These are phyloP conservation scores for Ctena decussata DNA, from an alignment of 2,888 invertebrate species.

Conservation along the genomic window DNA sequence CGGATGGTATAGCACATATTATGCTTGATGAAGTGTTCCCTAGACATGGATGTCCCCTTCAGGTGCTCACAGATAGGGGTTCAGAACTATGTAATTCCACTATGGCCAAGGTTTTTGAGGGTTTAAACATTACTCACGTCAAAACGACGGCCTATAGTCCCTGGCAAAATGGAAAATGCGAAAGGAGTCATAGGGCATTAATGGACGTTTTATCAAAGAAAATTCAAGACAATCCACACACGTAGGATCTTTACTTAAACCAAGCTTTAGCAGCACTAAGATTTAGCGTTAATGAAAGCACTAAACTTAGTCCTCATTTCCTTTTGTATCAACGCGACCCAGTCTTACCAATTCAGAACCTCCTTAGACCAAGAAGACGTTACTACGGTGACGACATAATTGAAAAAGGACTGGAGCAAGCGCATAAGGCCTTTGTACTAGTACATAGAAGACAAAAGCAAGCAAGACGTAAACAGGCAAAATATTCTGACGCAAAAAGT, in stretches of 20 bases:
- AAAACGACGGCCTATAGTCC: slow-evolving; percentile 11
- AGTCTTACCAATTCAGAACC: slow-evolving; percentile 37
- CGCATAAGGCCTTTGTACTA: slow-evolving; percentile 26
- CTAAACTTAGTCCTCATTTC: slow-evolving; percentile 26
- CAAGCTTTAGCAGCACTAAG: slow-evolving; percentile 50
- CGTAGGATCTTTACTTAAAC: slow-evolving; percentile 56
- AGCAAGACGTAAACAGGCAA: slow-evolving; percentile 24
- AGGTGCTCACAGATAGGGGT: slow-evolving; percentile 43
- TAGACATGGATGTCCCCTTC: background rate
- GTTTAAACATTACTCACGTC: slow-evolving; percentile 37
- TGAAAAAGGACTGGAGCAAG: background rate
- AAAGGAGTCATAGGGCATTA: slow-evolving; percentile 41
- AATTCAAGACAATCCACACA: slow-evolving; percentile 16
- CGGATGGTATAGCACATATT: slow-evolving; percentile 2
- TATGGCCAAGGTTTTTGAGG: slow-evolving; percentile 20
- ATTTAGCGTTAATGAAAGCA: slow-evolving; percentile 41
- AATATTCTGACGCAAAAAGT: slow-evolving; percentile 15
- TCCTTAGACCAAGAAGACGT: slow-evolving; percentile 22
- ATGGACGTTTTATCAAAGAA: slow-evolving; percentile 26
- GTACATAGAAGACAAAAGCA: slow-evolving; percentile 28
- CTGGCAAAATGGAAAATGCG: slow-evolving; percentile 15
- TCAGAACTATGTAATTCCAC: slow-evolving; percentile 13
- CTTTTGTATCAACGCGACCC: slow-evolving; percentile 37
- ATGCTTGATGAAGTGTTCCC: slow-evolving; percentile 9
- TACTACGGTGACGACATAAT: slow-evolving; percentile 9